These are phyloP conservation scores for Pantala flavescens DNA, from an alignment of 1,140 invertebrate species.

Conservation along the genomic window DNA sequence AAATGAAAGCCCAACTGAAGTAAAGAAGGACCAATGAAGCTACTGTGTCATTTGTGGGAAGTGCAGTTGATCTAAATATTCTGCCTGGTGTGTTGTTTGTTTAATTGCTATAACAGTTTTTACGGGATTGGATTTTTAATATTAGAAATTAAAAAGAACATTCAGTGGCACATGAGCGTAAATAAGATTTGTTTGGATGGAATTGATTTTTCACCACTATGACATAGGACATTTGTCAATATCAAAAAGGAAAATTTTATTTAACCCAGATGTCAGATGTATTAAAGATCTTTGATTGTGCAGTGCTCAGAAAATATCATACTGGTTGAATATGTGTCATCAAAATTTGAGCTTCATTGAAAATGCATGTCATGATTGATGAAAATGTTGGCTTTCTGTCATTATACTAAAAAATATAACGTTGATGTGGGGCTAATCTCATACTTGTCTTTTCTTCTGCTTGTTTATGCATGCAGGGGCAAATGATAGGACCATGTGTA, in stretches of 20 bases:
- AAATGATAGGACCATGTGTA: background rate
- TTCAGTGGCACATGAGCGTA: no score
- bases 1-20: background rate
- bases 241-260: no score
- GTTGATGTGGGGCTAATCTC: background rate
- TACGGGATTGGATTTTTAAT: background rate
- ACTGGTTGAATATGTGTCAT: background rate
- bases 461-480: background rate
- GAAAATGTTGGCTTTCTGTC: background rate
- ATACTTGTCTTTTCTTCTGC: background rate
- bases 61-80: background rate
- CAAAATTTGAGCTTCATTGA: background rate
- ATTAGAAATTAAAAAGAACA: background rate
- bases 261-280: background rate
- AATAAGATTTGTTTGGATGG: no score
- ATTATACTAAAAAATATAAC: background rate
- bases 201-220: no score
- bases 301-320: background rate
- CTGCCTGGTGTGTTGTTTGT: conserved; percentile 8
- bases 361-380: background rate
- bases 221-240: no score
- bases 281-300: background rate
- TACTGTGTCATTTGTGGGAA: background rate
- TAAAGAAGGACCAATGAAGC: background rate
- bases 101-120: background rate